phyloP scores from a whole-genome alignment of 2,797 vertebrate genomes.

The Heliangelus exortis region DNA sequence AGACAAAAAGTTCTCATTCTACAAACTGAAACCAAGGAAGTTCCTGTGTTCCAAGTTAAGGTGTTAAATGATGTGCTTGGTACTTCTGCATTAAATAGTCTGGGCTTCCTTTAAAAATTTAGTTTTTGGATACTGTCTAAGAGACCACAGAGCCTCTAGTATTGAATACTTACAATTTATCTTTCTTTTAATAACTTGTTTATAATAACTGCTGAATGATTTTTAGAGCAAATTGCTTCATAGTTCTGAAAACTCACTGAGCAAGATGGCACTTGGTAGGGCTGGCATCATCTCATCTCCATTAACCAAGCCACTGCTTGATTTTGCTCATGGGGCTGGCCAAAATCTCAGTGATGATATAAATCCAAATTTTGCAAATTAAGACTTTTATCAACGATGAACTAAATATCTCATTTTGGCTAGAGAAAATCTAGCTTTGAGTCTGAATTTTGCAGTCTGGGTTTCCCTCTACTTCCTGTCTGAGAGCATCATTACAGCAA shows the following conservation, averaged over 20 bases:
- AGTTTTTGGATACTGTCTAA: neutral
- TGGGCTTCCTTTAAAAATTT: neutral
- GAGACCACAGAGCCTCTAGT: neutral
- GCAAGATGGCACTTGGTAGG: neutral
- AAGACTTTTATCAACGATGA: neutral
- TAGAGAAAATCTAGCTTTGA: neutral
- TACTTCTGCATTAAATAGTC: neutral
- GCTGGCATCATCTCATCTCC: neutral
- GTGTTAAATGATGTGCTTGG: neutral
- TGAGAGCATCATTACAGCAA: neutral
- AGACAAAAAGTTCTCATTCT: neutral
- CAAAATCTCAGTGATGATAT: neutral
- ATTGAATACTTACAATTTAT: neutral
- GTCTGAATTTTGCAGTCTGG: neutral
- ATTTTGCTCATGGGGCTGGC: neutral
- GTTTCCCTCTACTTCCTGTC: neutral
- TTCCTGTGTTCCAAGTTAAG: neutral
- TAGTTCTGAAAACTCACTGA: neutral
- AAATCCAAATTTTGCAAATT: neutral
- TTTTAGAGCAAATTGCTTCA: neutral
- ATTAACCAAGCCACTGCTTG: neutral
- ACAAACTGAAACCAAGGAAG: conserved; percentile 8
- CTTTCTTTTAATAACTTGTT: neutral
- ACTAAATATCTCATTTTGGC: neutral
- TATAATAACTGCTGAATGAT: neutral